Evolutionary conservation across 2,797 vertebrate genomes (phyloP).

Genomic region (Enoplosus armatus): DNA sequence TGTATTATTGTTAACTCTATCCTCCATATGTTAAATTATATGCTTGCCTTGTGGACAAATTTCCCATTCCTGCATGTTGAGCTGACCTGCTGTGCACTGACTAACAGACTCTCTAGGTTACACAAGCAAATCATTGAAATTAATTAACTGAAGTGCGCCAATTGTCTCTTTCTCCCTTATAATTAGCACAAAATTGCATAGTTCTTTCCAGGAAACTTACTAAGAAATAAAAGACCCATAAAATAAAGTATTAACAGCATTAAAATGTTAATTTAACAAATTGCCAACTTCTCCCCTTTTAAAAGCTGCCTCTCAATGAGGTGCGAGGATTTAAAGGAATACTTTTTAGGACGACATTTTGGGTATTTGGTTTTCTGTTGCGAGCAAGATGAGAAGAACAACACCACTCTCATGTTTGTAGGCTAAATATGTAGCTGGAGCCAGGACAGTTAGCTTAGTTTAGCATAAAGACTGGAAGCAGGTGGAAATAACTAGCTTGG

Average conservation of each 20-base stretch:
- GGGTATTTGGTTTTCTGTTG: background rate
- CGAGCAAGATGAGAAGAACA: background rate
- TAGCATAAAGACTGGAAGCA: background rate
- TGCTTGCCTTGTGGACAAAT: background rate
- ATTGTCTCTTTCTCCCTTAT: background rate
- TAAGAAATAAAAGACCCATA: background rate
- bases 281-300: background rate
- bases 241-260: background rate
- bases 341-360: background rate
- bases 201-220: background rate
- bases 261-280: background rate
- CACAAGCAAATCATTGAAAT: slow-evolving; percentile 1
- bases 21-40: background rate
- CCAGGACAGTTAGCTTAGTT: background rate
- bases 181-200: background rate
- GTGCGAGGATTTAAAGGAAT: background rate
- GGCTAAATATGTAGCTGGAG: background rate
- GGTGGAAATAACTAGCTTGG: background rate
- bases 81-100: background rate
- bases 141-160: slow-evolving; percentile 7
- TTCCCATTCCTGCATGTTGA: background rate
- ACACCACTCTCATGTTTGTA: background rate
- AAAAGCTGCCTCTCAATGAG: background rate
- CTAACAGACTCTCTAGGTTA: background rate
- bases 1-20: background rate